A percentile compares a stretch with the other conserved stretches of the same genome.
Evolutionary conservation across 2,113 vertebrate genomes (phyloP).

Genomic region (Xiphias gladius): DNA sequence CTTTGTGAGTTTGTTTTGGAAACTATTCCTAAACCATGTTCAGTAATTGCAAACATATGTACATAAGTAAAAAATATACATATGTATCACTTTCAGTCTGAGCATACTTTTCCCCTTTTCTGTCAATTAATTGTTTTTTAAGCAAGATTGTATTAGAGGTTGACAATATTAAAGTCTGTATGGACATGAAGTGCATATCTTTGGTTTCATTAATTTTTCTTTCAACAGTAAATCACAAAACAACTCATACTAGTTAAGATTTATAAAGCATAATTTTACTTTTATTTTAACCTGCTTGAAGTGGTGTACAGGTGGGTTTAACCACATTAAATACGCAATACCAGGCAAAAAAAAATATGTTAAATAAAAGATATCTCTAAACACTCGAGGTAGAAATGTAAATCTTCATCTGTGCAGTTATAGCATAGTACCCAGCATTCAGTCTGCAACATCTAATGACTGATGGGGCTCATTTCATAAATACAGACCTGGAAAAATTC

Average conservation of each 20-base stretch:
- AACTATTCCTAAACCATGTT: constrained; percentile 20
- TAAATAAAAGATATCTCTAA: too few relatives aligned
- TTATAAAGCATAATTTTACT: not conserved
- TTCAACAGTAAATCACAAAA: not conserved
- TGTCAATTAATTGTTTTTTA: constrained; percentile 43
- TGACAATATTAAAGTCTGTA: constrained; percentile 68
- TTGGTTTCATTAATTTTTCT: not conserved
- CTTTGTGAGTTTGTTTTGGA: constrained; percentile 29
- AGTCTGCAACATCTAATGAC: too few relatives aligned
- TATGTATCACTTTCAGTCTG: constrained; percentile 21
- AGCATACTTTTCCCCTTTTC: constrained; percentile 24
- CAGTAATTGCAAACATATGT: constrained; percentile 31
- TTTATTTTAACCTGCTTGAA: not conserved
- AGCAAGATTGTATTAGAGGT: constrained; percentile 40
- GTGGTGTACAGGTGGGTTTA: not conserved
- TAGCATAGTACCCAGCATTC: too few relatives aligned
- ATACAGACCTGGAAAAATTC: too few relatives aligned
- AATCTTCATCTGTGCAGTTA: too few relatives aligned
- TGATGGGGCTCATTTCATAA: too few relatives aligned
- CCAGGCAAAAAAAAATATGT: too few relatives aligned
- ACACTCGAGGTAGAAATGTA: too few relatives aligned
- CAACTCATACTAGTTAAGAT: not conserved
- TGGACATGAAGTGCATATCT: constrained; percentile 30
- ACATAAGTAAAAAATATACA: not conserved
- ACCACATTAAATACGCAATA: too few relatives aligned